Base-by-base conservation (phyloP, 1,140 invertebrate genomes). In the Muscidifurax raptorellus region DNA sequence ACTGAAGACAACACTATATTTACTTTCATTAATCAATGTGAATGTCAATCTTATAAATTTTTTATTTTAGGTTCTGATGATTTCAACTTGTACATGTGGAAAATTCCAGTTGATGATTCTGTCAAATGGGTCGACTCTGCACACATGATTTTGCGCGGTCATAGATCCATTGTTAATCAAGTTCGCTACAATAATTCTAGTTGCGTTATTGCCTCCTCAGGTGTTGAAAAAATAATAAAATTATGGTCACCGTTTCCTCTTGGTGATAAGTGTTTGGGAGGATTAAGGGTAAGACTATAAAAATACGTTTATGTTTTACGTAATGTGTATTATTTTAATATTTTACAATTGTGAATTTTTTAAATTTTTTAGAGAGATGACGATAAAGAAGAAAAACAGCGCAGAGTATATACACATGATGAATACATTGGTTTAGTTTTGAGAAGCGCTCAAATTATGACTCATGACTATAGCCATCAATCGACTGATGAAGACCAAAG, bases 91-190 rank as follows among this genome's bases (percentile, higher is more conserved):
- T 99, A 98, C 91, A 96, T 98, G 94, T 99, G 98, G 98, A 96
- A 96, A 90, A 95, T 99, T 87, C 97, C 97, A 0, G 91, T 91
- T 0, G 93, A 94, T 32, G 93, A 94, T 78, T 71, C 27, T 2
- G 94, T 95, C 75, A 93, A 93, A 72, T 95, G 94, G 94, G 94
- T 96, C 10, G 93, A 95, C 85, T 93, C 95, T 66, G 95, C 97
- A 2, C 97, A 98, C 87, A 94, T 98, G 89, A 95, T 98, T 18
- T 90, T 99, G 2, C 95, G 95, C 86, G 98, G 98, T 0, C 98
- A 99, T 92, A 94, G 98, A 82, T 99, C 98, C 0, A 99, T 99
- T 86, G 98, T 99, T 0, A 99, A 99, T 93, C 98, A 99, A 95
- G 98, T 99, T 64, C 95, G 98, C 9, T 99, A 97, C 89, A 98